These are phyloP conservation scores for Copidosoma aretas DNA, from an alignment of 2,888 invertebrate species.

Conservation along the genomic window DNA sequence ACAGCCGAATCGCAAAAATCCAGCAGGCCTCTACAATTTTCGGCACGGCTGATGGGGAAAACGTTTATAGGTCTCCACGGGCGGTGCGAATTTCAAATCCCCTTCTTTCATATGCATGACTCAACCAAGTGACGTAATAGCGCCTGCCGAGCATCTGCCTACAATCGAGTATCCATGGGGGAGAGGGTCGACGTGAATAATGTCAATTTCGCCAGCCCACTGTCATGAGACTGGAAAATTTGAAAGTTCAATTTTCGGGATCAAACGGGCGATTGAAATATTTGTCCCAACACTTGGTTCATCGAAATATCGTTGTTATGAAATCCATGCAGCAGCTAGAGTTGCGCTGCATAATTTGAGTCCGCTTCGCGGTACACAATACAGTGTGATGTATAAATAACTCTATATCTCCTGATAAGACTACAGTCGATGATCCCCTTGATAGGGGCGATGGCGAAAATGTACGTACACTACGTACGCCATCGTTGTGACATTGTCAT, in stretches of 20 bases:
- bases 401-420: neutral
- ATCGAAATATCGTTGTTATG: no score
- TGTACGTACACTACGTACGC: neutral
- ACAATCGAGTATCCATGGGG: no score
- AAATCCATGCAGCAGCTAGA: neutral
- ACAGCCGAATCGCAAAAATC: no score
- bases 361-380: neutral
- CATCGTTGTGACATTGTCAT: neutral
- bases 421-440: neutral
- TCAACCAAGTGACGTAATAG: neutral
- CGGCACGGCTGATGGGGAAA: neutral
- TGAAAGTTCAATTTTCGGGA: no score
- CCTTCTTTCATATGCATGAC: no score
- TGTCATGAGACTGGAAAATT: neutral
- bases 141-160: no score
- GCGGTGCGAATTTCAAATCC: neutral
- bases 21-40: no score
- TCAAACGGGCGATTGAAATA: no score
- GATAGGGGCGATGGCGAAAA: neutral
- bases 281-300: no score
- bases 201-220: no score
- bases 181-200: no score
- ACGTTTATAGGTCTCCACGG: conserved; percentile 17
- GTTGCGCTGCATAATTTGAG: conserved; percentile 10
- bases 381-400: neutral